Percentiles rank a stretch among this genome's conserved stretches.
Conservation (phyloP, 1,140 invertebrate species). For the Phortica variegata region DNA sequence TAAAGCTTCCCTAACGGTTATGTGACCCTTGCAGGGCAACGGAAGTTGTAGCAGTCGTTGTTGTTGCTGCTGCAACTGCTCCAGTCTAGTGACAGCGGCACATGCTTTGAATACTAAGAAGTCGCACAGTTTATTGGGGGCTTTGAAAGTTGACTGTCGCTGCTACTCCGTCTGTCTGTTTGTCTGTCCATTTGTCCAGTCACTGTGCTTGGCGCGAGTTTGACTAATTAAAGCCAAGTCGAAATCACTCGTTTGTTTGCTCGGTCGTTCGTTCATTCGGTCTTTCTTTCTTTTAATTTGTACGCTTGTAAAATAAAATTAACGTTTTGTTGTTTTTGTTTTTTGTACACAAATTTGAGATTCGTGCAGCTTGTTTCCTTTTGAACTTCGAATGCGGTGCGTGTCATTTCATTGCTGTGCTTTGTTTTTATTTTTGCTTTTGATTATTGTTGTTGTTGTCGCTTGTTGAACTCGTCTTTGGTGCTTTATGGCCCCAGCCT, state of each 20-base stretch:
- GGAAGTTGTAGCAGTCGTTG: slow-evolving; percentile 38
- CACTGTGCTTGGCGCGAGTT: slow-evolving; percentile 51
- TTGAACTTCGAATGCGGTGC: slow-evolving; percentile 44
- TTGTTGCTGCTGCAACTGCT: no score
- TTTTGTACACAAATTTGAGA: slow-evolving; percentile 9
- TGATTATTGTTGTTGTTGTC: slow-evolving; percentile 4
- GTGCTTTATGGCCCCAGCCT: slow-evolving; percentile 38
- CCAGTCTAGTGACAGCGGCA: slow-evolving; percentile 14
- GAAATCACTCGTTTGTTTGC: no score
- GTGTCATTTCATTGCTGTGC: slow-evolving; percentile 29
- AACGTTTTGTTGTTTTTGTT: slow-evolving; percentile 30
- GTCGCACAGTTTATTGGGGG: slow-evolving; percentile 33
- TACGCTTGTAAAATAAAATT: slow-evolving; percentile 53
- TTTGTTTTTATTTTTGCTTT: slow-evolving; percentile 10
- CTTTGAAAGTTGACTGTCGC: slow-evolving; percentile 13
- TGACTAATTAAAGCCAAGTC: slow-evolving; percentile 53
- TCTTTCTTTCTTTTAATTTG: slow-evolving; percentile 45
- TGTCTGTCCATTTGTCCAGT: slow-evolving; percentile 10
- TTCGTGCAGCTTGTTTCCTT: slow-evolving; percentile 54
- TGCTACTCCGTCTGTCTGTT: slow-evolving; percentile 17
- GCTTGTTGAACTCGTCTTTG: slow-evolving; percentile 31
- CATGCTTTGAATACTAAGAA: slow-evolving; percentile 40
- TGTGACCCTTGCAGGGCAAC: slow-evolving; percentile 27
- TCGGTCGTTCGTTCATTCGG: no score
- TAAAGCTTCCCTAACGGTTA: slow-evolving; percentile 16